A percentile compares a stretch with the other conserved stretches of the same genome.
phyloP scores from a whole-genome alignment of 2,888 invertebrate genomes.

The Eupithecia abbreviata region DNA sequence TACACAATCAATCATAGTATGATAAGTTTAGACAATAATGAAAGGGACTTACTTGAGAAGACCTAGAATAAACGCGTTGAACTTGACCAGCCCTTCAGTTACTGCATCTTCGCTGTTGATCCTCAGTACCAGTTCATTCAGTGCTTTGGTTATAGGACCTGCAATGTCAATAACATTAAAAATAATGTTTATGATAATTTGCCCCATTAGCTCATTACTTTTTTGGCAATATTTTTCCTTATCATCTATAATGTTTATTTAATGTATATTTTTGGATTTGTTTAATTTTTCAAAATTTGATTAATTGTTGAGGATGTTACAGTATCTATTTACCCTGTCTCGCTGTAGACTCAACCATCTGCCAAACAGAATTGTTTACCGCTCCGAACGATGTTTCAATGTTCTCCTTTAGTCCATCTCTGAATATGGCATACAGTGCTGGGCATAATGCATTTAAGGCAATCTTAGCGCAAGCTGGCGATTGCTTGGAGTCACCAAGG shows the following conservation, averaged over 20 bases:
- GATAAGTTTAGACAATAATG: not conserved
- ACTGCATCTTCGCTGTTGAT: conserved; percentile 93
- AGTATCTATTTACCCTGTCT: conserved; percentile 85
- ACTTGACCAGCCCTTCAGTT: conserved; percentile 92
- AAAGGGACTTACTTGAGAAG: conserved; percentile 88
- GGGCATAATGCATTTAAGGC: conserved; percentile 91
- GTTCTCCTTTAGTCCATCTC: conserved; percentile 92
- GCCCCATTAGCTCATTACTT: not conserved
- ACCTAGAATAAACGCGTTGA: conserved; percentile 94
- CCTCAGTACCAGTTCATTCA: conserved; percentile 92
- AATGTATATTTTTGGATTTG: not conserved
- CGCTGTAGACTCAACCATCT: conserved; percentile 93
- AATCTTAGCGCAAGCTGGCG: conserved; percentile 88
- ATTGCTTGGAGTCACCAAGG: conserved; percentile 84
- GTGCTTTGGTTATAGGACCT: conserved; percentile 91
- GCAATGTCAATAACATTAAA: conserved; percentile 2
- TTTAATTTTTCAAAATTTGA: not conserved
- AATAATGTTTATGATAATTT: not conserved
- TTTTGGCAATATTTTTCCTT: not conserved
- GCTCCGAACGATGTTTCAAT: conserved; percentile 93
- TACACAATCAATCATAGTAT: not conserved
- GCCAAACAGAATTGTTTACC: conserved; percentile 94
- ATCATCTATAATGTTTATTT: not conserved
- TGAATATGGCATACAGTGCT: conserved; percentile 91
- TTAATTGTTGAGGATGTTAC: not conserved